Conservation (phyloP, 2,797 vertebrate species). For the Gymnodraco acuticeps region DNA sequence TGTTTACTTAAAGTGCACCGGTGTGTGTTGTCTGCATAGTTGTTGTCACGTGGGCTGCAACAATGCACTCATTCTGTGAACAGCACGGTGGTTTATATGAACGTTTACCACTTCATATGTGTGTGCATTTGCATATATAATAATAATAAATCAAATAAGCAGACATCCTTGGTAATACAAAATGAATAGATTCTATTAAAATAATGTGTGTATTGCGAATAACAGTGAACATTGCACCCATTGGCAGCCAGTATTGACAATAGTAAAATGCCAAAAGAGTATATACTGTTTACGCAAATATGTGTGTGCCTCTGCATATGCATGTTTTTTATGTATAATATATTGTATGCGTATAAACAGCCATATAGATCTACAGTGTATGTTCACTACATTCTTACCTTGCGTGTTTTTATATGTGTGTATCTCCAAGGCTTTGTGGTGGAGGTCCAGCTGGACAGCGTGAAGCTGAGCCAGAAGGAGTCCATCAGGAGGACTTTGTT, state of each 20-base stretch:
- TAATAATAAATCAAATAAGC: too few species aligned
- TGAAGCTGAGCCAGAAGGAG: conserved; percentile 88
- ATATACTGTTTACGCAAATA: conserved; percentile 6
- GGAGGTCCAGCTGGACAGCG: conserved; percentile 90
- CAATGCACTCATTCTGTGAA: conserved; percentile 11
- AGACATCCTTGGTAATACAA: too few species aligned
- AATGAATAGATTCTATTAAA: too few species aligned
- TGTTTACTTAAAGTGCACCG: conserved; percentile 43
- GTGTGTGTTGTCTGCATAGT: conserved; percentile 47
- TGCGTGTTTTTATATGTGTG: conserved; percentile 3
- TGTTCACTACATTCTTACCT: not conserved
- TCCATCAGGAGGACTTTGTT: conserved; percentile 88
- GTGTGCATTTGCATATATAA: conserved; percentile 16
- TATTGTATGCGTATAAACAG: not conserved
- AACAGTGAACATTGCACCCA: too few species aligned
- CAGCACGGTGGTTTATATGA: not conserved
- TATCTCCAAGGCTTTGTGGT: conserved; percentile 85
- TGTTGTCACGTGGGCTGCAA: conserved; percentile 40
- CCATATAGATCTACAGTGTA: not conserved
- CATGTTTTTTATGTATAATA: conserved; percentile 7
- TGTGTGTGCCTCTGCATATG: conserved; percentile 5
- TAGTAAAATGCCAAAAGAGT: too few species aligned
- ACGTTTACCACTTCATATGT: conserved; percentile 10
- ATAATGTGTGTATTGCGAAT: too few species aligned
- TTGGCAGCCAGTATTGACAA: too few species aligned